Base-by-base conservation (phyloP, 92 coral and sea anemone species). In the Phenganax marumi region DNA sequence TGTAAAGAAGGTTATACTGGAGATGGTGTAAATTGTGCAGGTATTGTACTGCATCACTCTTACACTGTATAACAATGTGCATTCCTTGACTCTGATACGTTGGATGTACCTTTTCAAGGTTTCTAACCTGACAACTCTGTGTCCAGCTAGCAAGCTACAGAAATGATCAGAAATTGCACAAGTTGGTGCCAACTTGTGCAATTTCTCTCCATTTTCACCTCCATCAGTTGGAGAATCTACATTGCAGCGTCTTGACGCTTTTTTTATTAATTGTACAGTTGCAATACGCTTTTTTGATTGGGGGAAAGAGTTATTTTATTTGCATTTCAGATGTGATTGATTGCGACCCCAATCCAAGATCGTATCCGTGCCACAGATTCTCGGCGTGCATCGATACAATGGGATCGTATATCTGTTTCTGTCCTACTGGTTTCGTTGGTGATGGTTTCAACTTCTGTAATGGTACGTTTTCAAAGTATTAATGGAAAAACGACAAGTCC, bases 371-470 rank as follows among this genome's bases (percentile, higher is more conserved):
- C 22, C 83, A 78, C 73, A 43, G 83, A 14, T 78, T 61, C 18
- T 39, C 83, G 0, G 1, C 16, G 10, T 78, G 83, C 63, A 24
- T 46, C 2, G 83, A 78, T 62, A 23, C 49, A 16, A 17, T 52
- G 54, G 83, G 83, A 9, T 78, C 83, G 9, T 78, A 47, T 60
- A 21, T 61, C 47, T 78, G 83, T 46, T 63, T 8, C 55, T 78
- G 83, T 62, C 83, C 83, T 17, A 46, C 39, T 43, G 83, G 83
- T 48, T 78, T 61, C 68, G 73, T 63, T n/a, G 83, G 83, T 50
- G 83, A 78, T 50, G 83, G 83, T 16, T 78, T 61, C 83, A 78
- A 78, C 60, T 63, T 78, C 68, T 78, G 83, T 66, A 61, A 62
- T 24, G 83, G 83, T 78, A 61, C 18, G 80, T 52, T 26, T 17